Percentiles rank a stretch among this genome's conserved stretches.
Evolutionary conservation across 2,888 invertebrate species (phyloP).

Genomic region (Seira musarum): DNA sequence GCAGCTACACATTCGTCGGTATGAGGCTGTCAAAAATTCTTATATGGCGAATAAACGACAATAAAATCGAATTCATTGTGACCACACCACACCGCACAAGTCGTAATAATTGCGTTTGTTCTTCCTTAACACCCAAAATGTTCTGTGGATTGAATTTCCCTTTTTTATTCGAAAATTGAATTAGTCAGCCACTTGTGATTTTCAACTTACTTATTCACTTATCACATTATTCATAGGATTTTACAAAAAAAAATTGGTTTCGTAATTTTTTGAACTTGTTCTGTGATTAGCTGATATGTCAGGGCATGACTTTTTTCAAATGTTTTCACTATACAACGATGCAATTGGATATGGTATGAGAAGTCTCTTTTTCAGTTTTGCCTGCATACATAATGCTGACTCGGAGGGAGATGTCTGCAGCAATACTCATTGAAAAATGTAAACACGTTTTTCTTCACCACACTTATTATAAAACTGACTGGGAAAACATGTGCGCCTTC

Average conservation of each 20-base stretch:
- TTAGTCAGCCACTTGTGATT: no score
- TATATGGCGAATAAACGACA: not conserved
- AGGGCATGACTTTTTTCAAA: no score
- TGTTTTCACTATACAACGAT: no score
- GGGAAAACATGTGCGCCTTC: slow-evolving; percentile 53
- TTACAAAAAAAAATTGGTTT: no score
- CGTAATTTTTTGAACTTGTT: no score
- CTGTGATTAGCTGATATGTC: no score
- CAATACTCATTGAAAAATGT: not conserved
- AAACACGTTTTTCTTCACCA: slow-evolving; percentile 18
- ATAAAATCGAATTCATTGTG: not conserved
- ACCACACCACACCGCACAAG: not conserved
- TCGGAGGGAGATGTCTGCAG: not conserved
- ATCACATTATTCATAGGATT: no score
- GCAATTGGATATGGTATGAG: no score
- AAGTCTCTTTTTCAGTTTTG: not conserved
- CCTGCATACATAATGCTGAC: not conserved
- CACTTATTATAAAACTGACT: slow-evolving; percentile 16
- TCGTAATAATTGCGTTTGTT: not conserved
- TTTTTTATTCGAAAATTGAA: no score
- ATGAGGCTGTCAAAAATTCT: not conserved
- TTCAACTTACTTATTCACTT: no score
- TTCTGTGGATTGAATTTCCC: no score
- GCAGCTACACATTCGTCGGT: no score
- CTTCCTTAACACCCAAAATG: not conserved